Conservation (phyloP, 2,888 invertebrate species). For the Drosophila neonasuta region DNA sequence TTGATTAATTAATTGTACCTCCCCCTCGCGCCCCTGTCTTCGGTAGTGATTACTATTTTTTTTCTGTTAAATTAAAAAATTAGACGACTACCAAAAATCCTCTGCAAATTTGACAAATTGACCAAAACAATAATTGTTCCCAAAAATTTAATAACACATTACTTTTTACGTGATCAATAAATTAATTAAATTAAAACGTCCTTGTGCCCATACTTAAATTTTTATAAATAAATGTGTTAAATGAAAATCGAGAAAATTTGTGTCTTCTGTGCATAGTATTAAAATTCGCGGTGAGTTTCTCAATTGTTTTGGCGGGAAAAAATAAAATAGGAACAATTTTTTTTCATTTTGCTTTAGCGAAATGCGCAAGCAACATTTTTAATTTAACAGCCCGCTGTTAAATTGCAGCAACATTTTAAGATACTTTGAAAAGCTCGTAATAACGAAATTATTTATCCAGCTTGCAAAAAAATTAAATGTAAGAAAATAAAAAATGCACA, state of each 20-base stretch:
- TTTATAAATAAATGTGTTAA: slow-evolving; percentile 52
- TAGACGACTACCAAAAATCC: slow-evolving; percentile 53
- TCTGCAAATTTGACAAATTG: slow-evolving; percentile 64
- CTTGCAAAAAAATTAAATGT: background rate
- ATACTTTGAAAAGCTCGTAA: background rate
- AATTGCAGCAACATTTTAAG: slow-evolving; percentile 18
- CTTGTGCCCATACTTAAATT: slow-evolving; percentile 30
- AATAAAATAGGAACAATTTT: slow-evolving; percentile 14
- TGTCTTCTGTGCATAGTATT: slow-evolving; percentile 47
- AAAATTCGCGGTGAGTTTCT: slow-evolving; percentile 59
- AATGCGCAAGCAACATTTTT: slow-evolving; percentile 40
- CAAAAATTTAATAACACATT: slow-evolving; percentile 25
- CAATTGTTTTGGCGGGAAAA: slow-evolving; percentile 62
- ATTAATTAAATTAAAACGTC: slow-evolving; percentile 20
- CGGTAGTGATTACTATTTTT: slow-evolving; percentile 62
- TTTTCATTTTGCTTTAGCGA: slow-evolving; percentile 43
- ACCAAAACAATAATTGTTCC: slow-evolving; percentile 61
- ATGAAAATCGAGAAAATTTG: slow-evolving; percentile 30
- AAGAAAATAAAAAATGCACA: background rate
- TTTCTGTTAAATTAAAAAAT: slow-evolving; percentile 38
- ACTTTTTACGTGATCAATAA: slow-evolving; percentile 50
- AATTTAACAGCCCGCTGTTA: slow-evolving; percentile 36
- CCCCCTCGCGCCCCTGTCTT: slow-evolving; percentile 33
- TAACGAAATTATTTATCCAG: background rate
- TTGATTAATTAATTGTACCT: slow-evolving; percentile 47